A percentile compares a stretch with the other conserved stretches of the same genome.
These are phyloP conservation scores for Cairina moschata DNA, from an alignment of 2,113 vertebrate genomes.

Conservation along the genomic window DNA sequence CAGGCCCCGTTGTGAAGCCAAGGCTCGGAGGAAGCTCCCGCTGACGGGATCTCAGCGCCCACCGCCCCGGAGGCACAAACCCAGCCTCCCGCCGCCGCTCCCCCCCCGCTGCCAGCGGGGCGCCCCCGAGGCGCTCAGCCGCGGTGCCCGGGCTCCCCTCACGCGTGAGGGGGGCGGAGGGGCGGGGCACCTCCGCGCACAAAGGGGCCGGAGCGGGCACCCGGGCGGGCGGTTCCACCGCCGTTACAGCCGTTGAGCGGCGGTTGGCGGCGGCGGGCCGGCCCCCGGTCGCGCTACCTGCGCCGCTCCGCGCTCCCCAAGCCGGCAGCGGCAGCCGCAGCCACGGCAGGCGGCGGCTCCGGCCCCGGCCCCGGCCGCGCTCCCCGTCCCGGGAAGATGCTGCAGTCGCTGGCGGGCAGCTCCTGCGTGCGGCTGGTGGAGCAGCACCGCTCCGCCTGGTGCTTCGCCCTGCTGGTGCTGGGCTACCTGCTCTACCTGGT, in stretches of 20 bases:
- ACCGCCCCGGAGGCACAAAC: neutral
- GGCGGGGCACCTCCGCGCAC: neutral
- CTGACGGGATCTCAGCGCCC: neutral
- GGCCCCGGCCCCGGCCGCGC: neutral
- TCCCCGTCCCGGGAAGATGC: constrained; percentile 80
- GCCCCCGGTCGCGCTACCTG: constrained; percentile 70
- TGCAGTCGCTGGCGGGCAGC: constrained; percentile 89
- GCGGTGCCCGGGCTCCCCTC: neutral
- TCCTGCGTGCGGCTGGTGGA: constrained; percentile 91
- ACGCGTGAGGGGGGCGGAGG: neutral
- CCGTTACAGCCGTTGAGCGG: neutral
- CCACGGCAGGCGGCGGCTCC: neutral
- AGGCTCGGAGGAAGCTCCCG: neutral
- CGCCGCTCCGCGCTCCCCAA: constrained; percentile 45
- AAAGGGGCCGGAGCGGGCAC: too few relatives aligned
- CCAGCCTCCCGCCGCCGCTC: neutral
- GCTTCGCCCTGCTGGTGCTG: constrained; percentile 85
- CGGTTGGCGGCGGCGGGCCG: neutral
- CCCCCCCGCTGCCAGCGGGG: too few relatives aligned
- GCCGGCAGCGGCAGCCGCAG: neutral
- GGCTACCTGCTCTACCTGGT: constrained; percentile 91
- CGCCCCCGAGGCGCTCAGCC: too few relatives aligned
- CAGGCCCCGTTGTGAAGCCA: neutral
- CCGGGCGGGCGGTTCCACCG: neutral
- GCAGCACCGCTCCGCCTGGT: constrained; percentile 91